phyloP scores from a whole-genome alignment of 2,797 vertebrate genomes.

The Apogon talboti region DNA sequence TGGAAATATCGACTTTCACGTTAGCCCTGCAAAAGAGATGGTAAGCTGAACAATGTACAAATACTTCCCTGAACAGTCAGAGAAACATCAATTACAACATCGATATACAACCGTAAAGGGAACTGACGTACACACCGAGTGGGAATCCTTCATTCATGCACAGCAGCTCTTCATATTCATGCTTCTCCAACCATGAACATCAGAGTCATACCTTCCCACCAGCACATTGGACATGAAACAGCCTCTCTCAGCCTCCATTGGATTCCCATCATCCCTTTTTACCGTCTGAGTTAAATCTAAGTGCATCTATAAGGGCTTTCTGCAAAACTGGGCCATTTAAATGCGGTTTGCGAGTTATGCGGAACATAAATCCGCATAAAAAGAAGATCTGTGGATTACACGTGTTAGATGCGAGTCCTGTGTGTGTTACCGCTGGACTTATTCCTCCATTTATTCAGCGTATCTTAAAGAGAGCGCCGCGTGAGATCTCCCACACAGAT shows the following conservation, averaged over 20 bases:
- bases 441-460: constrained; percentile 4
- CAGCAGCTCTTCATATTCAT: constrained; percentile 25
- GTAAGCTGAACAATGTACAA: constrained; percentile 44
- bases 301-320: constrained; percentile 3
- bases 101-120: constrained; percentile 29
- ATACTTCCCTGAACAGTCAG: constrained; percentile 39
- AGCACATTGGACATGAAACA: constrained; percentile 14
- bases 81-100: constrained; percentile 34
- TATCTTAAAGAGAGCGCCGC: constrained; percentile 4
- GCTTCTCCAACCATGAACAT: constrained; percentile 22
- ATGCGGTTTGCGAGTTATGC: neutral
- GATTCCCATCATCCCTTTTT: neutral
- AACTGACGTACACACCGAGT: neutral
- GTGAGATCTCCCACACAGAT: neutral
- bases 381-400: constrained; percentile 1
- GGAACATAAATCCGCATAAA: neutral
- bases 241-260: neutral
- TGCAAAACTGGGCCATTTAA: neutral
- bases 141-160: constrained; percentile 33
- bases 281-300: neutral
- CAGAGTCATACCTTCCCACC: constrained; percentile 20
- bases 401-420: neutral
- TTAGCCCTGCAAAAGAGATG: constrained; percentile 52
- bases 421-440: neutral
- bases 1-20: constrained; percentile 54